Evolutionary conservation across 2,888 invertebrate genomes (phyloP).

Genomic region (Lithophane leautieri): DNA sequence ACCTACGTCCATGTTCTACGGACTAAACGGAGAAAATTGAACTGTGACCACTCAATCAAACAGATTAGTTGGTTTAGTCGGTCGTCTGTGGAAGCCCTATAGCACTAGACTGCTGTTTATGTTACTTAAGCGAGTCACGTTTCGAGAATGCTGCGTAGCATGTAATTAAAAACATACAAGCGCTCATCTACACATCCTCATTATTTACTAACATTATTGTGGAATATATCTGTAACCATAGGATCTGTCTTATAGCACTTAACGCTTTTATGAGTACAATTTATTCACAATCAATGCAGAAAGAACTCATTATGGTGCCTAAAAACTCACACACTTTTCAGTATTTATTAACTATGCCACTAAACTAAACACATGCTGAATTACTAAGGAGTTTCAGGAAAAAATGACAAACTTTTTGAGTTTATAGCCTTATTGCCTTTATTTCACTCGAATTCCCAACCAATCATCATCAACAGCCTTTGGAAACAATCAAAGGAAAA

Average conservation of each 20-base stretch:
- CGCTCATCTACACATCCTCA: slow-evolving; percentile 21
- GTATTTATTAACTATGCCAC: neutral
- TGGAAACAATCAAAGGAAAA: slow-evolving; percentile 4
- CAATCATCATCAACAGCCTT: neutral
- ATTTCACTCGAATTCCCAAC: neutral
- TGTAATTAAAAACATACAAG: slow-evolving; percentile 39
- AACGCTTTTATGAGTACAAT: neutral
- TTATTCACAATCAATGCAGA: neutral
- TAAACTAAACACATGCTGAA: neutral
- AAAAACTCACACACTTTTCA: neutral
- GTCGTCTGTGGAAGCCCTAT: neutral
- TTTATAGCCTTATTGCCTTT: neutral
- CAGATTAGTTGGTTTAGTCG: neutral
- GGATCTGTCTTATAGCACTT: neutral
- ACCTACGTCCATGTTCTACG: neutral
- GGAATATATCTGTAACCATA: neutral
- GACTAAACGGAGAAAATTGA: neutral
- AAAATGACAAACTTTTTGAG: neutral
- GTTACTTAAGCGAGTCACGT: slow-evolving; percentile 43
- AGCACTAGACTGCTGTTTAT: slow-evolving; percentile 21
- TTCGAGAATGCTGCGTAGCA: slow-evolving; percentile 34
- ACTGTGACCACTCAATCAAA: neutral
- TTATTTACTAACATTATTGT: slow-evolving; percentile 35
- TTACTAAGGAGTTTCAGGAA: neutral
- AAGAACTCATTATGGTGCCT: neutral